A percentile compares a stretch with the other conserved stretches of the same genome.
Conservation (phyloP, 2,113 vertebrate species). For the Dasyornis broadbenti region DNA sequence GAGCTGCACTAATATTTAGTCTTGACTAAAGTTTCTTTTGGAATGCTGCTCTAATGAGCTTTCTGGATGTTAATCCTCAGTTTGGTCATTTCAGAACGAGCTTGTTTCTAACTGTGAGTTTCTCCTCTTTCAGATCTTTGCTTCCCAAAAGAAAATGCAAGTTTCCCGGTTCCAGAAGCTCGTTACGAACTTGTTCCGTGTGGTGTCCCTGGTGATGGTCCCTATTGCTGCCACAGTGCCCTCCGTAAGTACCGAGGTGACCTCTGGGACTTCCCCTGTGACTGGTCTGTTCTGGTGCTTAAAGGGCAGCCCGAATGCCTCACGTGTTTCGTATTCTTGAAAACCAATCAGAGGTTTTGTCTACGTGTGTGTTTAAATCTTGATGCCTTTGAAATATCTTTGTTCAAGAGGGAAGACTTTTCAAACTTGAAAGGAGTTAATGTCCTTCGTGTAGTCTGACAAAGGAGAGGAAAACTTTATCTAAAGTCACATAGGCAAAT, state of each 20-base stretch:
- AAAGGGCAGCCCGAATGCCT: neutral
- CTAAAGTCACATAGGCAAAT: rapidly evolving
- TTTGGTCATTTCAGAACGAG: rapidly evolving
- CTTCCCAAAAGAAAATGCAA: conserved; percentile 72
- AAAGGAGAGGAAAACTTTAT: neutral
- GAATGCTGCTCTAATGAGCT: neutral
- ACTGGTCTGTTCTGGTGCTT: neutral
- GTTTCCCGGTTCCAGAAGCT: conserved; percentile 76
- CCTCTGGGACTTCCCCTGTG: rapidly evolving
- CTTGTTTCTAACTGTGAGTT: neutral
- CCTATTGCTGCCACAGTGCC: conserved; percentile 87
- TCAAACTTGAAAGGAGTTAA: neutral
- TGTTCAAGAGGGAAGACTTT: neutral
- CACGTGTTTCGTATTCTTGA: rapidly evolving
- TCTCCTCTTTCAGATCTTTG: conserved; percentile 76
- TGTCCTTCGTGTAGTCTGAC: neutral
- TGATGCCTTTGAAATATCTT: neutral
- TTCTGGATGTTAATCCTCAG: neutral
- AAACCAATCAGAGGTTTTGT: neutral
- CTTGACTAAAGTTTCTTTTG: neutral
- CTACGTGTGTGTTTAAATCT: rapidly evolving
- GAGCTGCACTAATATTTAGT: neutral
- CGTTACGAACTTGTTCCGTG: conserved; percentile 73
- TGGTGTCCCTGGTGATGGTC: conserved; percentile 82
- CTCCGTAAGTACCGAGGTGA: conserved; percentile 72